phyloP scores from a whole-genome alignment of 2,888 invertebrate genomes.

The Hymenopus coronatus region DNA sequence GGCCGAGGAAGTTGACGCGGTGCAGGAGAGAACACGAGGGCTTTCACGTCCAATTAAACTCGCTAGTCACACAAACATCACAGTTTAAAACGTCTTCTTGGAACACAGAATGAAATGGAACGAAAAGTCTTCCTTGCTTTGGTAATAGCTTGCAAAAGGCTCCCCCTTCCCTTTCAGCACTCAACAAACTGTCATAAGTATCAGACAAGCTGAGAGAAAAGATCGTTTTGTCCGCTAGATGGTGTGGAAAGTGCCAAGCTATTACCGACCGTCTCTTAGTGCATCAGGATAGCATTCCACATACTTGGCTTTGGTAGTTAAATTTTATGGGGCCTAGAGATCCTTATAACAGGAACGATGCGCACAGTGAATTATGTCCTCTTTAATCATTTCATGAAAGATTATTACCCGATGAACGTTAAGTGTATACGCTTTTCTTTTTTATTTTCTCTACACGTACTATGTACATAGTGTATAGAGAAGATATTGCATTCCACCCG shows the following conservation, averaged over 20 bases:
- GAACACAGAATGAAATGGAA: not conserved
- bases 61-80: not conserved
- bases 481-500: too few species aligned
- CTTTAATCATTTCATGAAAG: not conserved
- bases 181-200: not conserved
- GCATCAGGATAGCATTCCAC: not conserved
- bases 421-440: too few species aligned
- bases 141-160: not conserved
- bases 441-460: too few species aligned
- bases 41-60: not conserved
- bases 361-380: not conserved
- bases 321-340: not conserved
- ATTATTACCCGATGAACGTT: not conserved
- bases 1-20: not conserved
- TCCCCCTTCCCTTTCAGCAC: not conserved
- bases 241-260: not conserved
- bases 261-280: not conserved
- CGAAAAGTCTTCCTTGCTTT: not conserved
- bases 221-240: constrained; percentile 1
- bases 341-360: not conserved
- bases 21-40: not conserved
- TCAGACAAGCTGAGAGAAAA: not conserved
- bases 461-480: too few species aligned
- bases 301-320: not conserved
- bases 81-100: not conserved